Base-by-base conservation (phyloP, 1,140 invertebrate genomes). In the Conus ventricosus region DNA sequence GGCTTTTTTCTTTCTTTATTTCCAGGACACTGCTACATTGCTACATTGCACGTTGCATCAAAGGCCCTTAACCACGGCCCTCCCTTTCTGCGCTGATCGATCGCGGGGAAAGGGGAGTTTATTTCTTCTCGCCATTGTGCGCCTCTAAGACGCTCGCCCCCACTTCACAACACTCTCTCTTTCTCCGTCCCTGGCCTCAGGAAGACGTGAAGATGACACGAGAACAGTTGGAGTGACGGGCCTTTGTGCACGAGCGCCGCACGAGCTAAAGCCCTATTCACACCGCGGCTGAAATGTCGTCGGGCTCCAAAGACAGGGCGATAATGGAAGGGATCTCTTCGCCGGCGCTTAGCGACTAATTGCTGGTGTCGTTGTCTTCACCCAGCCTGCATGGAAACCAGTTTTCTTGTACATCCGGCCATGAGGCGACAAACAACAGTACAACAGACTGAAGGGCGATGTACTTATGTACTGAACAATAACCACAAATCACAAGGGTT, bases 221-320 rank as follows among this genome's bases (percentile, higher is more conserved):
- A 71, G 67, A 71, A 71, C 67, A 20, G 67, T n/a, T n/a, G 17
- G 67, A 71, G 67, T 71, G 67, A 71, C 67, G 67, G 67, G 17
- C 67, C 67, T 71, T 71, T 71, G 67, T 71, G 67, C 67, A n/a
- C 67, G 67, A 20, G 67, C 67, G 67, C 11, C 67, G 67, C 67
- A 71, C 67, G 67, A n/a, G 67, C 67, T 71, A 71, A 71, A 71
- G 67, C 67, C 67, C 67, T 71, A 71, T 71, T 71, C 67, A 71
- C 67, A 71, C 67, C 17, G 13, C 67, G 67, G 67, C 67, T 71
- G 67, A 71, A 71, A 71, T n/a, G 23, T 71, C 67, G 67, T n/a
- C 6, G 67, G 67, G 67, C 67, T 71, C 17, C 67, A 71, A 71
- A 71, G 67, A 71, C 15, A 20, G 67, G 67, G 13, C 6, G 67